Evolutionary conservation across 2,797 vertebrate genomes (phyloP), one percentile per base, ranked within the genome.

Genomic region (Melanotaenia trifasciata): DNA sequence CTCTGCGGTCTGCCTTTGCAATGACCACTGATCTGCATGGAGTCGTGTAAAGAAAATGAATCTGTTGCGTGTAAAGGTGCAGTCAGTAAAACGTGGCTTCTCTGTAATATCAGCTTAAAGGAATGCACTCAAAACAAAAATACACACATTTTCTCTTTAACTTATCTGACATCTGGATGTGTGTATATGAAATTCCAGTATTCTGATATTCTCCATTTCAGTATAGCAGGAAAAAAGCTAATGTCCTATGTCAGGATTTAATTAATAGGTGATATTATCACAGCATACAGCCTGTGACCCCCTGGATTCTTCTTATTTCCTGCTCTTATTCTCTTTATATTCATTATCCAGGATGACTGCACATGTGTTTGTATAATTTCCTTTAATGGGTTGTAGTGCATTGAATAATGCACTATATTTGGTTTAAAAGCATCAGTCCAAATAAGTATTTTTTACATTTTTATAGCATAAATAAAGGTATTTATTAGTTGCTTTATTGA

Each of bases 1-100:
- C 47, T 0, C 75, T 78, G 77, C 79, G 3, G 51, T 7, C 78
- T 36, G 58, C 80, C 50, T 87, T 84, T 76, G 77, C 79, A 80
- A 56, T 2, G 4, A 58, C 67, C 0, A 14, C 79, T 53, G 70
- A 65, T 64, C 68, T 58, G 58, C 65, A 45, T 4, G 13, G 66
- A 78, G 67, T 45, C 63, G 22, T 28, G 20, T 14, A 56, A 50
- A 50, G 14, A 62, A 26, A 58, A 53, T 40, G 0, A 3, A 24
- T 16, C 26, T n/a, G 40, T 16, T 50, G 63, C 36, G 57, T 45
- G 64, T 20, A n/a, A 74, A 80, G 68, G 30, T 70, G 74, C 56
- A 67, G 20, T 66, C 78, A 67, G 71, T 72, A 54, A 83, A 74
- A 40, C 4, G 10, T 12, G 2, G 14, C 56, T 47, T 13, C 54